Evolutionary conservation across 2,113 vertebrate species (phyloP), one percentile per base, ranked within the genome.

Genomic region (Chroicocephalus ridibundus): DNA sequence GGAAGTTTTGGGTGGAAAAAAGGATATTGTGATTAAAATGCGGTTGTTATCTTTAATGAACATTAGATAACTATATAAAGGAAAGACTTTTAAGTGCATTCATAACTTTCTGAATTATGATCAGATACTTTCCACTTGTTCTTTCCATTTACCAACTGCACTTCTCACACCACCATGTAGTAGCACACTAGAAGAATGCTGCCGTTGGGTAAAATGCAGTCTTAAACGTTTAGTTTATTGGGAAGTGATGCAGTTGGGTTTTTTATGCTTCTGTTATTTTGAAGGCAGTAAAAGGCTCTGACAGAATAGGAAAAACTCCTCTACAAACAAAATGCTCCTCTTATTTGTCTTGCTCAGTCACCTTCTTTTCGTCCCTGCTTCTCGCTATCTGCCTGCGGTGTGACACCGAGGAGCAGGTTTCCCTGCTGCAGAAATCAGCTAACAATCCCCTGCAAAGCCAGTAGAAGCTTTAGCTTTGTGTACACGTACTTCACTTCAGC

Each of bases 401-500:
- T 92, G 89, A 91, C 78, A 95, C 86, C 83, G 51, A 3, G 10
- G 58, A 92, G 60, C 64, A 72, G 47, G 78, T 97, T 96, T 93
- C 91, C 82, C 82, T 77, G 76, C 94, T 97, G 55, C 86, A 92
- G 78, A 88, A 97, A 96, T 95, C 89, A 88, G 88, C 96, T 95
- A 94, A 94, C 76, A 94, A 26, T 83, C 69, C 51, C 10, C 82
- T 94, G 83, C 15, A n/a, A 89, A 94, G 93, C 55, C 76, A 27
- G 54, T 57, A 65, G 66, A 95, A 93, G 15, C 52, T 64, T 94
- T 94, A 82, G 61, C 54, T 96, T 97, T 86, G 40, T 66, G 58
- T 94, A 70, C n/a, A 15, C 15, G 69, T 91, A 36, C 54, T 93
- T 94, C 87, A 68, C 70, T 95, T 89, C 46, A 24, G 47, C 26